phyloP scores from a whole-genome alignment of 2,888 invertebrate species.

The Chorisops tibialis region DNA sequence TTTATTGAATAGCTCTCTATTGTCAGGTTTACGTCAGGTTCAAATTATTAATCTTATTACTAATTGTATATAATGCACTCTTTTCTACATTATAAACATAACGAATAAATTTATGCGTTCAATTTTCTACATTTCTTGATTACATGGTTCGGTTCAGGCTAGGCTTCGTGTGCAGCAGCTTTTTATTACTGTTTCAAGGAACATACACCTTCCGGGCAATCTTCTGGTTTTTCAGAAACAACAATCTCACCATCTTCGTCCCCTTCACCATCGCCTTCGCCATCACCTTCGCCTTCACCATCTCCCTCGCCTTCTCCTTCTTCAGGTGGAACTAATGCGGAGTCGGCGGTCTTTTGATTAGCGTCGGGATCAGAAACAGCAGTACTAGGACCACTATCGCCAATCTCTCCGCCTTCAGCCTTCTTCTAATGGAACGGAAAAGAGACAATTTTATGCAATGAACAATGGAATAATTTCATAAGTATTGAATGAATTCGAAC shows the following conservation, averaged over 20 bases:
- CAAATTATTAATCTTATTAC: too few relatives aligned
- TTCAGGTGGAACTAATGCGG: too few relatives aligned
- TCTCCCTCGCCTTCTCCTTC: slow-evolving; percentile 12
- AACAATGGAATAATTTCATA: background rate
- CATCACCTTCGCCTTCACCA: background rate
- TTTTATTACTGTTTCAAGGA: too few relatives aligned
- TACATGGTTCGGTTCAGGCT: too few relatives aligned
- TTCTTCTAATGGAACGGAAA: slow-evolving; percentile 11
- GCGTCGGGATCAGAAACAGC: background rate
- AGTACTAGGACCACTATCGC: slow-evolving; percentile 6
- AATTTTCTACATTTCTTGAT: too few relatives aligned
- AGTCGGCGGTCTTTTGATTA: too few relatives aligned
- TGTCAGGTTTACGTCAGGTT: too few relatives aligned
- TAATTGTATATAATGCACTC: too few relatives aligned
- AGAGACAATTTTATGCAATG: background rate
- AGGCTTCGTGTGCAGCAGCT: too few relatives aligned
- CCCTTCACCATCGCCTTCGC: background rate
- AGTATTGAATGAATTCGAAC: slow-evolving; percentile 34
- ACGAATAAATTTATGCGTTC: too few relatives aligned
- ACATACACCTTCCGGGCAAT: background rate
- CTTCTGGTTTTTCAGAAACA: background rate
- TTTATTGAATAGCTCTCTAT: too few relatives aligned
- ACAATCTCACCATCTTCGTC: background rate
- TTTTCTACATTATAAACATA: too few relatives aligned
- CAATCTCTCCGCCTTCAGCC: slow-evolving; percentile 2